Conservation (phyloP, 1,140 invertebrate species). For the Trachymyrmex cornetzi region DNA sequence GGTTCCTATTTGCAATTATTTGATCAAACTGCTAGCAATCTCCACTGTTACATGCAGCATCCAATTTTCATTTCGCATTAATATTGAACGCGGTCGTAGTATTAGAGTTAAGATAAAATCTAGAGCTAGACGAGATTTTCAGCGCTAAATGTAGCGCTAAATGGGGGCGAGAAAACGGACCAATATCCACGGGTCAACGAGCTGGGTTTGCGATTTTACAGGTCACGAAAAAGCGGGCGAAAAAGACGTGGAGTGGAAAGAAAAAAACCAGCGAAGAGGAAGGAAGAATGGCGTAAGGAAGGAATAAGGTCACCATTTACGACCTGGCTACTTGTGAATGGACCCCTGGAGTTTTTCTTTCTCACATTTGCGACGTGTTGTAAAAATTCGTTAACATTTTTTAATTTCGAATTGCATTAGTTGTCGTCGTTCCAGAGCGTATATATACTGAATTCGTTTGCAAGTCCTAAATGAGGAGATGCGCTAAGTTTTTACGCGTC, state of each 20-base stretch:
- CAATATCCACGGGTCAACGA: slow-evolving; percentile 40
- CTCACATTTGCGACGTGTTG: slow-evolving; percentile 49
- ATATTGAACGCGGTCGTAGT: slow-evolving; percentile 9
- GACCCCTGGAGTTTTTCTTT: slow-evolving; percentile 30
- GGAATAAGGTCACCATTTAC: slow-evolving; percentile 23
- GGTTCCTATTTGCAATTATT: slow-evolving; percentile 11
- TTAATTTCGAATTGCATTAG: slow-evolving; percentile 50
- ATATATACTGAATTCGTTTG: slow-evolving; percentile 65
- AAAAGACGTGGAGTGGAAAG: slow-evolving; percentile 12
- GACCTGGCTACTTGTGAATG: background rate
- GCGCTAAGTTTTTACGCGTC: slow-evolving; percentile 65
- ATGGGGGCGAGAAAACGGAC: slow-evolving; percentile 31
- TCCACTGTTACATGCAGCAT: slow-evolving; percentile 9
- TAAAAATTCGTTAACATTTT: slow-evolving; percentile 64
- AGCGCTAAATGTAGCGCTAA: slow-evolving; percentile 34
- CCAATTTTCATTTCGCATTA: slow-evolving; percentile 18
- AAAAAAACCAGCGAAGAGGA: slow-evolving; percentile 8
- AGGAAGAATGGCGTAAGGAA: slow-evolving; percentile 1
- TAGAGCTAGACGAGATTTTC: background rate
- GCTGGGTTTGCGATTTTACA: slow-evolving; percentile 58
- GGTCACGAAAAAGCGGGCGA: slow-evolving; percentile 45
- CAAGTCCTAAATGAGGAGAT: slow-evolving; percentile 40
- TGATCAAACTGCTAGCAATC: slow-evolving; percentile 11
- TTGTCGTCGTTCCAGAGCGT: background rate
- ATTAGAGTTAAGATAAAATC: slow-evolving; percentile 31